phyloP scores from a whole-genome alignment of 2,888 invertebrate genomes.

The Lumbricus terrestris region DNA sequence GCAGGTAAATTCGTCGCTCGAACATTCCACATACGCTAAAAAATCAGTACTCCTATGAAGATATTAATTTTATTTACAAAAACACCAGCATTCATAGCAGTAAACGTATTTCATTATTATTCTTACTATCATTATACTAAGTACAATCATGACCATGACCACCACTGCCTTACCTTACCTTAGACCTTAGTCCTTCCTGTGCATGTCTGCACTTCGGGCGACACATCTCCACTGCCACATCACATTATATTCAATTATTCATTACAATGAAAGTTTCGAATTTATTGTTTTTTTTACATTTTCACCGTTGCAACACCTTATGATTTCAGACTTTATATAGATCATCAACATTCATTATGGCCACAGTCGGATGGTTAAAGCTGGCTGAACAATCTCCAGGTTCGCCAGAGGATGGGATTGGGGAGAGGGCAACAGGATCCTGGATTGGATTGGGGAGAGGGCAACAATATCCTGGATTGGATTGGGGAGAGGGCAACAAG shows the following conservation, averaged over 20 bases:
- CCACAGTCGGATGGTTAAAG: neutral
- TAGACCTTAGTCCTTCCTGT: no score
- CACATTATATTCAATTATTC: no score
- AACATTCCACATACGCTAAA: conserved; percentile 62
- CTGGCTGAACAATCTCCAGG: neutral
- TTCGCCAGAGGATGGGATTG: neutral
- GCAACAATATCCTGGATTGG: no score
- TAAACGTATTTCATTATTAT: neutral
- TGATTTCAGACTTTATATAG: neutral
- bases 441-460: no score
- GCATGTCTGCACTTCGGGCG: no score
- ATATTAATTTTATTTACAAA: neutral
- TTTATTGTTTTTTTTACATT: no score
- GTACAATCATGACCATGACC: no score
- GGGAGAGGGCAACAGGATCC: neutral
- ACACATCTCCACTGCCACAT: no score
- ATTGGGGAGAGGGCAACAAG: neutral
- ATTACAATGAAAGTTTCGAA: no score
- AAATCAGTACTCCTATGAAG: conserved; percentile 5
- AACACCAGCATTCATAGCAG: neutral
- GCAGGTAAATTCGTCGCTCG: conserved; percentile 71
- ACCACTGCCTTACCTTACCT: no score
- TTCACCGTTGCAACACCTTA: neutral
- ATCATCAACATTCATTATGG: neutral
- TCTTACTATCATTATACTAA: neutral